Evolutionary conservation across 1,140 invertebrate genomes (phyloP).

Genomic region (Potamilus streckersoni): DNA sequence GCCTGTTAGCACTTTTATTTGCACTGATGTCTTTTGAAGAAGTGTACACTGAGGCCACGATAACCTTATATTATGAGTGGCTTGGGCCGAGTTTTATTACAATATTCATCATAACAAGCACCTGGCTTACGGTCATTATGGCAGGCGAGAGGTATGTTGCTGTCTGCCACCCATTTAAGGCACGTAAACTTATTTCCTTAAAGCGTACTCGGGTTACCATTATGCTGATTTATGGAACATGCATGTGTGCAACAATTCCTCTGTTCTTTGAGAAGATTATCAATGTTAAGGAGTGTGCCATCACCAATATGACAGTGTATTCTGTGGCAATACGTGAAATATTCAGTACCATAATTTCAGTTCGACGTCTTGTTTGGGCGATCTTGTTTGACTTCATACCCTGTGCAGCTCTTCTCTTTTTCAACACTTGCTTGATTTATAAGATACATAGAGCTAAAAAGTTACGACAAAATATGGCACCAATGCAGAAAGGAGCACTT

Average conservation of each 20-base stretch:
- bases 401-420: conserved; percentile 57
- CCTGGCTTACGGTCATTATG: conserved; percentile 65
- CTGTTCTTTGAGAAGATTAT: conserved; percentile 58
- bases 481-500: conserved; percentile 22
- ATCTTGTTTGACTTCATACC: conserved; percentile 60
- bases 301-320: conserved; percentile 34
- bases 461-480: conserved; percentile 52
- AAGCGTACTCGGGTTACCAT: conserved; percentile 56
- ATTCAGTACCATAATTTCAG: conserved; percentile 36
- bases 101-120: conserved; percentile 62
- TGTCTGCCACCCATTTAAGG: conserved; percentile 64
- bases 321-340: conserved; percentile 30
- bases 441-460: conserved; percentile 58
- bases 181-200: conserved; percentile 58
- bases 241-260: conserved; percentile 53
- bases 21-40: conserved; percentile 44
- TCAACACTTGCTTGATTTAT: conserved; percentile 60
- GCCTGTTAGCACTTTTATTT: conserved; percentile 58
- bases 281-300: conserved; percentile 31
- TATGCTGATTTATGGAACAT: conserved; percentile 47
- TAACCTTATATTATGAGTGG: conserved; percentile 48
- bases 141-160: conserved; percentile 62
- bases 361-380: conserved; percentile 53
- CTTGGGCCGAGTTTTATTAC: conserved; percentile 58
- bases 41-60: conserved; percentile 33